phyloP scores from a whole-genome alignment of 1,140 invertebrate species.

The Theocolax elegans region DNA sequence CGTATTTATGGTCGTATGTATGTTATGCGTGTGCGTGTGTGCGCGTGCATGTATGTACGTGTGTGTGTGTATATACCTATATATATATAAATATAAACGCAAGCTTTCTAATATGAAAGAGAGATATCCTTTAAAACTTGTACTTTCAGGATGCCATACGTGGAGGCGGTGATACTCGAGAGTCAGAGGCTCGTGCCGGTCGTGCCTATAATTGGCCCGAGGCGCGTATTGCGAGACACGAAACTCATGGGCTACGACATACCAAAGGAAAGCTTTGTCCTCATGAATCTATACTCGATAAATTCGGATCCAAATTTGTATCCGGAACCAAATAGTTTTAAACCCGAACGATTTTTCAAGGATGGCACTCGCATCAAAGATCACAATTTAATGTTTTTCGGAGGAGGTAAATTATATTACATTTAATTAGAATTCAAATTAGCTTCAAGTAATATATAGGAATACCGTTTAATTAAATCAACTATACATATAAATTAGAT shows the following conservation, averaged over 20 bases:
- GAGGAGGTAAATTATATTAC: constrained; percentile 74
- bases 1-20: no score
- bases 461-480: no score
- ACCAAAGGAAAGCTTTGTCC: constrained; percentile 74
- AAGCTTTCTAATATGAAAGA: no score
- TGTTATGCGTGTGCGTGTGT: no score
- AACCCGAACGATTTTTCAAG: constrained; percentile 77
- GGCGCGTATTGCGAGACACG: constrained; percentile 72
- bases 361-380: constrained; percentile 53
- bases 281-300: constrained; percentile 75
- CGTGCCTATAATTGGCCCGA: constrained; percentile 75
- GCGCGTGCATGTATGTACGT: no score
- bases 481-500: no score
- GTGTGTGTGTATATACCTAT: no score
- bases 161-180: constrained; percentile 75
- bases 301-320: constrained; percentile 73
- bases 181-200: constrained; percentile 73
- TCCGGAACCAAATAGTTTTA: constrained; percentile 76
- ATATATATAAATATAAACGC: no score
- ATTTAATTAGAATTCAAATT: no score
- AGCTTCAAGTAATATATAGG: no score
- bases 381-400: constrained; percentile 75
- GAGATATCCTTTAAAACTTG: no score
- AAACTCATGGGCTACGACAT: constrained; percentile 73
- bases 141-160: constrained; percentile 71